Base-by-base conservation (phyloP, 2,888 invertebrate species). In the Petrolisthes manimaculis region DNA sequence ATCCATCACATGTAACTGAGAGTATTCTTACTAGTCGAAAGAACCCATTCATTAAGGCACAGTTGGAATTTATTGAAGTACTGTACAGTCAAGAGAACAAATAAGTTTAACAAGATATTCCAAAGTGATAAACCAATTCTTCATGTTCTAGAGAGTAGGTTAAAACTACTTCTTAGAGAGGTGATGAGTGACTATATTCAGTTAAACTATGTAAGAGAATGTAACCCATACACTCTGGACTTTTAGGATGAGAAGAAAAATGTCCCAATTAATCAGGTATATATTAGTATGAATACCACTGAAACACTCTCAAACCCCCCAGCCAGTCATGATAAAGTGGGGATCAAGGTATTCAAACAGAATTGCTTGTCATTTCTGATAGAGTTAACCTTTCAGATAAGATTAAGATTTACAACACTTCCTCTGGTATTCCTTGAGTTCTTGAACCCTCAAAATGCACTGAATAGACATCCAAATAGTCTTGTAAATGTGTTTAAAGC, bases 21-120 rank as follows among this genome's bases (percentile, higher is more conserved):
- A 84, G 56, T 75, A 84, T 84, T 84, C 77, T 75, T 37, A 54
- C 12, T 8, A 55, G 37, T 56, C 24, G 77, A 37, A 1, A 77
- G 6, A 84, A 84, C 51, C 24, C 6, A 37, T 84, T 84, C 77
- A 77, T 84, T 53, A 84, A 84, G 71, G 84, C 84, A 3, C 84
- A 84, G 78, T 37, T 84, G 78, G 74, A 84, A 55, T 77, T 84
- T 55, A 18, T 84, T 3, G 55, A 77, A 37, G 84, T 84, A 21
- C 77, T 77, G 84, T 24, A n/a, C n/a, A n/a, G n/a, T 84, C 24
- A 71, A 78, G 9, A 54, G 77, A 24, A 61, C 77, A 8, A 79
- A 85, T 85, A 51, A 56, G 54, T 79, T 85, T 69, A 85, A 61
- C 51, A 85, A 24, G 37, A 67, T 85, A 51, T 85, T 84, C 69